Evolutionary conservation across 1,140 invertebrate species (phyloP), one percentile per base, ranked within the genome.

Genomic region (Heterodera carotae): DNA sequence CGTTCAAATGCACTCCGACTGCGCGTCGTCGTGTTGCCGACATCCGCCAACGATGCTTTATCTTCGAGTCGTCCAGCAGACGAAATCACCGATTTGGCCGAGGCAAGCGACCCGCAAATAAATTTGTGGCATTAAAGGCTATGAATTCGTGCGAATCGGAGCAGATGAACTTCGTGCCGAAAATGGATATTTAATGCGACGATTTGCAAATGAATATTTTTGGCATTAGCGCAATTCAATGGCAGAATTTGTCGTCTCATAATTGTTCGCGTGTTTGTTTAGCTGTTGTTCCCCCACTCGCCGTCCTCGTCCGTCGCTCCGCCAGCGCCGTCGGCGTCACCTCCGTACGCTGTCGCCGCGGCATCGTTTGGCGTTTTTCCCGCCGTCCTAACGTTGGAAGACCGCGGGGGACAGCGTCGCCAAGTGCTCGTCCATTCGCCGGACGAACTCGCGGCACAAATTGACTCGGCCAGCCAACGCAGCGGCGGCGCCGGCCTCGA

Each of bases 11-110:
- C 56, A 2, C 72, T 74, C 53, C 59, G 72, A 62, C 53, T 74
- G 15, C 72, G 72, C 27, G 33, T 74, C 22, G 39, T 74, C 59
- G 56, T 74, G 10, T 56, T 74, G 25, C 72, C 56, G 2, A 56
- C 72, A 8, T 2, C 43, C 64, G 8, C 27, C n/a, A 36, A 74
- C 31, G 22, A 43, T 71, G 69, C 34, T 2, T 5, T 12, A 34
- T 15, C 59, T 62, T 33, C 33, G 1, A 74, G 72, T 62, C 59
- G 72, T 27, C 72, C 72, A 25, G 72, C 56, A 27, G 72, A 74
- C 39, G 72, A 74, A 74, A 39, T 59, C 39, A 74, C 53, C 31
- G 72, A 74, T 62, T 29, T 74, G 56, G 72, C 72, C 59, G 62
- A 29, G 62, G 62, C 33, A 66, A 27, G 62, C 18, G 60, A 25